Evolutionary conservation across 2,797 vertebrate genomes (phyloP).

Genomic region (Protonibea diacanthus): DNA sequence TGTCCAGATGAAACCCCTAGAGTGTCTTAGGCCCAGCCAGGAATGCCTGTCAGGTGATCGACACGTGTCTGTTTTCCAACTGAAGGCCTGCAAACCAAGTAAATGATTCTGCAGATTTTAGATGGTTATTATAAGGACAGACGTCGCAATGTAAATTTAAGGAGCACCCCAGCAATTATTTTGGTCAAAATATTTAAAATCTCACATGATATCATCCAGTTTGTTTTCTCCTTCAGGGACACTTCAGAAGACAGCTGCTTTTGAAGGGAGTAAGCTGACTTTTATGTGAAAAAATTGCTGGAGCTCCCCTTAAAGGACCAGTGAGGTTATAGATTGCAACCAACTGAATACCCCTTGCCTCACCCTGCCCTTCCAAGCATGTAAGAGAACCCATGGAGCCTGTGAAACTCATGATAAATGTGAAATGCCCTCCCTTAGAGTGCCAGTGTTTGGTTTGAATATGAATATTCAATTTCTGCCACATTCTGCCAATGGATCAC

Average conservation of each 20-base stretch:
- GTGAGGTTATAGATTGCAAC: too few species aligned
- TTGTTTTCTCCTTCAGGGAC: too few species aligned
- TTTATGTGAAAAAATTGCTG: background rate
- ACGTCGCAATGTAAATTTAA: background rate
- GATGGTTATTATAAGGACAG: background rate
- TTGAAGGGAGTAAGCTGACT: too few species aligned
- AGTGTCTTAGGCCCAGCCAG: constrained; percentile 38
- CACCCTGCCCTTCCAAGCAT: too few species aligned
- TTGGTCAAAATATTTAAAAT: background rate
- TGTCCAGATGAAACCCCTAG: constrained; percentile 38
- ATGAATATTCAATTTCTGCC: too few species aligned
- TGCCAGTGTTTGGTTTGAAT: too few species aligned
- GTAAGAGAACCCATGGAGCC: too few species aligned
- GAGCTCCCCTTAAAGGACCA: background rate
- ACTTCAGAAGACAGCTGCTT: too few species aligned
- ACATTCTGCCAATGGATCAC: too few species aligned
- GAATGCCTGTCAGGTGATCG: constrained; percentile 48
- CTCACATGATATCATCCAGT: background rate
- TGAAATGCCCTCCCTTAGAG: too few species aligned
- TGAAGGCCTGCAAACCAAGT: constrained; percentile 2
- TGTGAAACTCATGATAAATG: too few species aligned
- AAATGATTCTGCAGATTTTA: background rate
- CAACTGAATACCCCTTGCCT: too few species aligned
- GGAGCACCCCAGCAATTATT: background rate
- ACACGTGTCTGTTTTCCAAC: constrained; percentile 20